Base-by-base conservation (phyloP, 2,888 invertebrate genomes). In the Noctua janthina region DNA sequence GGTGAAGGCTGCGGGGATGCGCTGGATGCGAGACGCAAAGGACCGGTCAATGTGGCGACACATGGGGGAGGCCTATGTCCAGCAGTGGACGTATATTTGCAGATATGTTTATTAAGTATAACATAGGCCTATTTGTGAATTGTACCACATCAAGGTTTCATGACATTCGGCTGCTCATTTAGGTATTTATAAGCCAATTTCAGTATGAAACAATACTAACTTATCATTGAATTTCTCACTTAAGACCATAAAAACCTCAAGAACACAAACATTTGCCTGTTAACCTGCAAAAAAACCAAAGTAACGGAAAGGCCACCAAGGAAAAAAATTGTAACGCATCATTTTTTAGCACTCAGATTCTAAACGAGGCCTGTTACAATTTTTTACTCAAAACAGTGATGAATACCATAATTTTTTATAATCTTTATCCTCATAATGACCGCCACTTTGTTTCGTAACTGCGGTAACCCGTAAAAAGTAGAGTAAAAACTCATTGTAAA, bases 381-480 rank as follows among this genome's bases (percentile, higher is more conserved):
- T 87, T 90, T 90, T 88, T 87, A 83, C 73, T 29, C 46, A 74
- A 70, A 75, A 76, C 81, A 79, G 69, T 78, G 39, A 87, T 84
- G 86, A 87, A 83, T 82, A 84, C 89, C 86, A 87, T 92, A 88
- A 11, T 93, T 93, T 92, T 93, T 90, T 87, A 85, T 84, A 89
- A 90, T 88, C 85, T 82, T 89, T 78, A 86, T 82, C 82, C 67
- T 72, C 84, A 92, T 95, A 92, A 95, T 92, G 92, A 92, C 89
- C 91, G 90, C 87, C 90, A 93, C 93, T 91, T 94, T 96, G 96
- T 96, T 96, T 93, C 89, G 90, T 92, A 92, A 94, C 94, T 96
- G 96, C 91, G 96, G 96, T 96, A 88, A 92, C 89, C 86, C 83
- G 90, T 92, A 95, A 96, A 96, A 96, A 96, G 87, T 95, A 88